Evolutionary conservation across 2,113 vertebrate species (phyloP), one percentile per base, ranked within the genome.

Genomic region (Chamaea fasciata): DNA sequence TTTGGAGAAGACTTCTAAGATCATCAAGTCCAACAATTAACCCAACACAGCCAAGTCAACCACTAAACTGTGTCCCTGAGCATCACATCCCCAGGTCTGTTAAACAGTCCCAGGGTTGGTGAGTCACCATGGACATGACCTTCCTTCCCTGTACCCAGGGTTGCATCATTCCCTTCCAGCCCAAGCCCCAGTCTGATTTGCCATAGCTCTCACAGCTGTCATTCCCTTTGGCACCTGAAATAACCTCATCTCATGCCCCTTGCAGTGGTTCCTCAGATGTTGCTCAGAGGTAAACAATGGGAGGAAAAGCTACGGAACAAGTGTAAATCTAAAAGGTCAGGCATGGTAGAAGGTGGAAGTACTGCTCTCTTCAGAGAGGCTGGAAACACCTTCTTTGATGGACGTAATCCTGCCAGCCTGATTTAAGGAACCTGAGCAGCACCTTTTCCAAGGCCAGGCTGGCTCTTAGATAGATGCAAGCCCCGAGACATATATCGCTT

Each of bases 51-150:
- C 39, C 46, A 82, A 60, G 13, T 46, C 39, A 24, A 39, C 24
- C 41, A 19, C 39, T 15, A 18, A 75, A 31, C 28, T 11, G 7
- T 41, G n/a, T 55, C 41, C 53, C 28, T 41, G 18, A 68, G 30
- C n/a, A 35, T 28, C 46, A 47, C 19, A 9, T 26, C 53, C 35
- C 13, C n/a, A n/a, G 28, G 28, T 68, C 33, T 75, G 13, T 60
- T 53, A 18, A 60, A 12, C 31, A 17, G 5, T 15, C 39, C 53
- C n/a, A 60, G 28, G 13, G 20, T 1, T 31, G n/a, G 24, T 68
- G 41, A 26, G 16, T 41, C 39, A 35, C 24, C 53, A 33, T 5
- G 0, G 0, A 15, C 1, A 0, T 22, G 9, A 33, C 17, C 33
- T 83, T 59, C 26, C 28, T 55, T 31, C 49, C 22, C n/a, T 39